Evolutionary conservation across 2,113 vertebrate species (phyloP).

Genomic region (Caranx ignobilis): DNA sequence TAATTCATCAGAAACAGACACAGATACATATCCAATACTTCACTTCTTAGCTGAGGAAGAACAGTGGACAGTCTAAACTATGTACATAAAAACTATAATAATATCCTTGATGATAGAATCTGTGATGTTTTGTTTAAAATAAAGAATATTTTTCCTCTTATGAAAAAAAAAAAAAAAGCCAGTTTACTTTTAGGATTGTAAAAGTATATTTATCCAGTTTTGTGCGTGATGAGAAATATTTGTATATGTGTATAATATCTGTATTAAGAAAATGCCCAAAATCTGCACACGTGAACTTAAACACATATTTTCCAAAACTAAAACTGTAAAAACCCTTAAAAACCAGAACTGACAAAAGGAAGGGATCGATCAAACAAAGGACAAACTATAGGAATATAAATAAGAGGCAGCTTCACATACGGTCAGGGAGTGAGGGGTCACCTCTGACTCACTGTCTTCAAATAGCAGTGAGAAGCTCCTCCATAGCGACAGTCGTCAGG

Average conservation of each 20-base stretch:
- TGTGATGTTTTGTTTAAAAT: background rate
- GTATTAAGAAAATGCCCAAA: slow-evolving; percentile 7
- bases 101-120: background rate
- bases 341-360: background rate
- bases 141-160: background rate
- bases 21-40: background rate
- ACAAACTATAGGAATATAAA: slow-evolving; percentile 42
- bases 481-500: slow-evolving; percentile 68
- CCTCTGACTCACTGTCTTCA: slow-evolving; percentile 29
- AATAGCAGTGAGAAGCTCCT: slow-evolving; percentile 69
- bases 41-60: slow-evolving; percentile 31
- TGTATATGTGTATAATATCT: background rate
- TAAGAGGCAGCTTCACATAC: slow-evolving; percentile 34
- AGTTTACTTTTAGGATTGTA: background rate
- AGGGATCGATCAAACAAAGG: background rate
- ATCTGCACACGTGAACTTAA: background rate
- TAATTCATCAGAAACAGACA: background rate
- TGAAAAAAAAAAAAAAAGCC: background rate
- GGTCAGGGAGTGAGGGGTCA: slow-evolving; percentile 26
- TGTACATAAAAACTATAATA: slow-evolving; percentile 10
- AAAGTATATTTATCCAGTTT: background rate
- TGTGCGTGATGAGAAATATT: background rate
- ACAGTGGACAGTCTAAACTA: slow-evolving; percentile 8
- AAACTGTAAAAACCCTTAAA: slow-evolving; percentile 2
- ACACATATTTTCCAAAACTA: background rate